Percentiles rank a stretch among this genome's conserved stretches.
Conservation (phyloP, 1,140 invertebrate genomes). For the Drosophila simulans region DNA sequence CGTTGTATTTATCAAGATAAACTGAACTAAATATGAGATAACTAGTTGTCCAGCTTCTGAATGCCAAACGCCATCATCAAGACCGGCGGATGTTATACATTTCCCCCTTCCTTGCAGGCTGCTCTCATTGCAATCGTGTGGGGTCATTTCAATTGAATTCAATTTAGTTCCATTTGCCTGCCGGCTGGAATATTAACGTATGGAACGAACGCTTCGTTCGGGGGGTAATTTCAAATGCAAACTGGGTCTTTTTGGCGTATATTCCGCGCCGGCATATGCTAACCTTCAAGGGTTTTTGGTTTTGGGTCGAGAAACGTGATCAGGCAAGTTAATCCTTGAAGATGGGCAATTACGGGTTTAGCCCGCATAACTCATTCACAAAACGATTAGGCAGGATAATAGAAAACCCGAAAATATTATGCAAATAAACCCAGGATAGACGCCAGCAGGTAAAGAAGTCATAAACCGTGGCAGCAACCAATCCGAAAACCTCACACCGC, state of each 20-base stretch:
- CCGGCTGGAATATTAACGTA: constrained; percentile 23
- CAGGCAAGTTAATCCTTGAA: constrained; percentile 42
- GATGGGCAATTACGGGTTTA: constrained; percentile 29
- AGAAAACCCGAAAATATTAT: constrained; percentile 34
- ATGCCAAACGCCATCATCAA: constrained; percentile 9
- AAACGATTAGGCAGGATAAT: constrained; percentile 31
- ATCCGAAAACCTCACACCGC: constrained; percentile 19
- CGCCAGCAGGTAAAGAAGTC: constrained; percentile 41
- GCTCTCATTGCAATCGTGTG: constrained; percentile 40
- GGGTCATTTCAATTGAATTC: constrained; percentile 84
- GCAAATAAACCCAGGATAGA: constrained; percentile 33
- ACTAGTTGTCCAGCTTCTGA: constrained; percentile 1
- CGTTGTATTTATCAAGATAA: neutral
- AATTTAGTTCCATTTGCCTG: constrained; percentile 77
- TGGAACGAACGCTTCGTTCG: neutral
- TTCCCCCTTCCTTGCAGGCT: constrained; percentile 10
- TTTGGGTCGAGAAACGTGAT: neutral
- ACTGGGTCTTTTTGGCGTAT: constrained; percentile 25
- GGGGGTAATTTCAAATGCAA: constrained; percentile 10
- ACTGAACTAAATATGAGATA: neutral
- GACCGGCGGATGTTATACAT: constrained; percentile 36
- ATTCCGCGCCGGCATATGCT: constrained; percentile 41
- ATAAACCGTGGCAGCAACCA: constrained; percentile 29
- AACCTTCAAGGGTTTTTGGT: constrained; percentile 22
- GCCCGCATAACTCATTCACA: constrained; percentile 41